A percentile compares a stretch with the other conserved stretches of the same genome.
Evolutionary conservation across 2,888 invertebrate genomes (phyloP).

Genomic region (Drosophila koepferae): DNA sequence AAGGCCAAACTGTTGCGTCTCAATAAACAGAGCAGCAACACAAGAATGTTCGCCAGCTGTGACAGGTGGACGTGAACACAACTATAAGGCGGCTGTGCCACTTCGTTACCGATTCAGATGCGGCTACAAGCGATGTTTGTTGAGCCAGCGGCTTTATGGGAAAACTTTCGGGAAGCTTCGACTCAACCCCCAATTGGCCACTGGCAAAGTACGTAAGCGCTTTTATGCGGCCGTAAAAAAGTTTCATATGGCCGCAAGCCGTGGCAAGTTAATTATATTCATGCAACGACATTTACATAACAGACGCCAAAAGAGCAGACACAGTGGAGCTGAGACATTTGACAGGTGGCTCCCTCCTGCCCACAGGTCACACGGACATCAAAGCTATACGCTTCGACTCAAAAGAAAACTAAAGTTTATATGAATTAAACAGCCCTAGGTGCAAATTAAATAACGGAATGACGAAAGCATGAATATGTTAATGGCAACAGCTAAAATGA

Average conservation of each 20-base stretch:
- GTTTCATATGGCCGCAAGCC: slow-evolving; percentile 51
- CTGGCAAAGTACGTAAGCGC: slow-evolving; percentile 43
- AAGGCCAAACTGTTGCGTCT: slow-evolving; percentile 66
- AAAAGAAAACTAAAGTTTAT: slow-evolving; percentile 29
- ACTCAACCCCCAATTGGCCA: slow-evolving; percentile 32
- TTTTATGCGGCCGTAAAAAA: slow-evolving; percentile 57
- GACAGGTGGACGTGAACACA: slow-evolving; percentile 33
- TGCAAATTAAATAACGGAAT: slow-evolving; percentile 66
- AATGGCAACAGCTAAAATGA: slow-evolving; percentile 18
- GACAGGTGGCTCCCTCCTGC: slow-evolving; percentile 1
- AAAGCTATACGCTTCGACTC: slow-evolving; percentile 30
- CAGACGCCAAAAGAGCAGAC: slow-evolving; percentile 54
- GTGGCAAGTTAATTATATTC: slow-evolving; percentile 71
- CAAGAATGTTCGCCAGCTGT: slow-evolving; percentile 27
- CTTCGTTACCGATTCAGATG: slow-evolving; percentile 1
- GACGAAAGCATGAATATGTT: slow-evolving; percentile 50
- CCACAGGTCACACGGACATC: slow-evolving; percentile 44
- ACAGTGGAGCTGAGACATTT: slow-evolving; percentile 1
- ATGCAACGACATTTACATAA: slow-evolving; percentile 71
- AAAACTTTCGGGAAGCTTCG: slow-evolving; percentile 49
- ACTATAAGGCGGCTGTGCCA: slow-evolving; percentile 28
- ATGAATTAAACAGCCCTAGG: slow-evolving; percentile 64
- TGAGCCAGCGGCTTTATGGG: slow-evolving; percentile 57
- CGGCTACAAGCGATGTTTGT: slow-evolving; percentile 6
- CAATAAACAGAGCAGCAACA: slow-evolving; percentile 4